Percentiles rank a stretch among this genome's conserved stretches.
Evolutionary conservation across 2,888 invertebrate genomes (phyloP).

Genomic region (Pachliopta kotzebuea): DNA sequence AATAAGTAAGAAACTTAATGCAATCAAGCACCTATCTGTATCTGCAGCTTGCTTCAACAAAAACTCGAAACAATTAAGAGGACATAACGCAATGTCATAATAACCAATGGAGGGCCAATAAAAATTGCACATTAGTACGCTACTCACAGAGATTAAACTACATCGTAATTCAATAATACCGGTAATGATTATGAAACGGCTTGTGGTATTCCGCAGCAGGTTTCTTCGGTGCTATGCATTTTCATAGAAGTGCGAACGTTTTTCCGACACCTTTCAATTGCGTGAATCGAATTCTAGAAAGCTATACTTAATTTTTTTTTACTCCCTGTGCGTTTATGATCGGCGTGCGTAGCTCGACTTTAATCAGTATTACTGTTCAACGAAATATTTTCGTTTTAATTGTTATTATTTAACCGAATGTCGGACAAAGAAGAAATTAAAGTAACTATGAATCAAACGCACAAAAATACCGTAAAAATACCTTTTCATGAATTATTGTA

Average conservation of each 20-base stretch:
- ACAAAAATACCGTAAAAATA: too few relatives aligned
- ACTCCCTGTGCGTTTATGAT: slow-evolving; percentile 6
- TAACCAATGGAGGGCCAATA: slow-evolving; percentile 56
- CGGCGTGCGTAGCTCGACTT: slow-evolving; percentile 17
- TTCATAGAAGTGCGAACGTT: slow-evolving; percentile 76
- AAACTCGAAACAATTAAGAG: slow-evolving; percentile 76
- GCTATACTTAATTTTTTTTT: slow-evolving; percentile 49
- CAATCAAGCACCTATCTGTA: slow-evolving; percentile 49
- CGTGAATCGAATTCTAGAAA: slow-evolving; percentile 77
- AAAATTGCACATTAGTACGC: slow-evolving; percentile 62
- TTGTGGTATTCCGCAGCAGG: slow-evolving; percentile 69
- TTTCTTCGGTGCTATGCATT: slow-evolving; percentile 73
- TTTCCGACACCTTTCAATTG: slow-evolving; percentile 78
- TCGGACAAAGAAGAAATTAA: too few relatives aligned
- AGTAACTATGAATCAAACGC: too few relatives aligned
- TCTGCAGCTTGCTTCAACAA: slow-evolving; percentile 76
- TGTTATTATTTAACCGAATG: too few relatives aligned
- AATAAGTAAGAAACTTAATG: slow-evolving; percentile 40
- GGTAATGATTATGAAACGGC: slow-evolving; percentile 60
- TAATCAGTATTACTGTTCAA: slow-evolving; percentile 22
- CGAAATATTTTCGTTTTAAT: not conserved
- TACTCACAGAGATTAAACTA: slow-evolving; percentile 62
- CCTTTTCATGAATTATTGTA: too few relatives aligned
- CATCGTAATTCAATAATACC: slow-evolving; percentile 47
- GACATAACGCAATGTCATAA: slow-evolving; percentile 58